Conservation (phyloP, 23 tunicate genomes). For the Aplidium turbinatum region DNA sequence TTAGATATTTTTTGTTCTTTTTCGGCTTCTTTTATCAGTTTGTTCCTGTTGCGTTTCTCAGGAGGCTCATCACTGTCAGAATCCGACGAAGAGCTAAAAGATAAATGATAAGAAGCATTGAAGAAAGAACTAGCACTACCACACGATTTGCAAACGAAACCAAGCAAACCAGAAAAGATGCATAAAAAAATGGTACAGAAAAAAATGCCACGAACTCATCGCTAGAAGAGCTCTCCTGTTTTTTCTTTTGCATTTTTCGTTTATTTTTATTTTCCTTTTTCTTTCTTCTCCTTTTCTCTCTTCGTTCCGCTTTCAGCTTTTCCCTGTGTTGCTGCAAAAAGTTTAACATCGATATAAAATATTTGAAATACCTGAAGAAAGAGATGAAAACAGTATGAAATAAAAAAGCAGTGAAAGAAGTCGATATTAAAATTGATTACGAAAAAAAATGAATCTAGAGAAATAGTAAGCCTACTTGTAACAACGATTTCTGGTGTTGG, state of each 20-base stretch:
- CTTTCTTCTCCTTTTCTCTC: slow-evolving; percentile 57
- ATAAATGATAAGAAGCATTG: too few relatives aligned
- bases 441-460: too few relatives aligned
- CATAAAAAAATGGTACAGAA: too few relatives aligned
- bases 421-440: too few relatives aligned
- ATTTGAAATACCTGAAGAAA: neutral
- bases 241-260: slow-evolving; percentile 46
- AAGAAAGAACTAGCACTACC: too few relatives aligned
- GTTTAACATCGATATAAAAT: neutral
- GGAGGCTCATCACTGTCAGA: slow-evolving; percentile 67
- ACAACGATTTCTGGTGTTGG: slow-evolving; percentile 52
- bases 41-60: slow-evolving; percentile 59
- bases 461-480: slow-evolving; percentile 51
- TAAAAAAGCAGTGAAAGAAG: too few relatives aligned
- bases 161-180: too few relatives aligned
- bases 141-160: too few relatives aligned
- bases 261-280: slow-evolving; percentile 52
- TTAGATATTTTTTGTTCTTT: slow-evolving; percentile 44
- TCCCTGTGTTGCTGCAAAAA: slow-evolving; percentile 62
- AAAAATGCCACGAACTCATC: slow-evolving; percentile 25
- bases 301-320: slow-evolving; percentile 39
- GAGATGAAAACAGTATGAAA: too few relatives aligned
- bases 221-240: slow-evolving; percentile 17
- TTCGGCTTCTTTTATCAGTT: slow-evolving; percentile 51
- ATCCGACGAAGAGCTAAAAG: slow-evolving; percentile 36